These are phyloP conservation scores for Megaceryle maxima DNA, from an alignment of 2,113 vertebrate species.

Conservation along the genomic window DNA sequence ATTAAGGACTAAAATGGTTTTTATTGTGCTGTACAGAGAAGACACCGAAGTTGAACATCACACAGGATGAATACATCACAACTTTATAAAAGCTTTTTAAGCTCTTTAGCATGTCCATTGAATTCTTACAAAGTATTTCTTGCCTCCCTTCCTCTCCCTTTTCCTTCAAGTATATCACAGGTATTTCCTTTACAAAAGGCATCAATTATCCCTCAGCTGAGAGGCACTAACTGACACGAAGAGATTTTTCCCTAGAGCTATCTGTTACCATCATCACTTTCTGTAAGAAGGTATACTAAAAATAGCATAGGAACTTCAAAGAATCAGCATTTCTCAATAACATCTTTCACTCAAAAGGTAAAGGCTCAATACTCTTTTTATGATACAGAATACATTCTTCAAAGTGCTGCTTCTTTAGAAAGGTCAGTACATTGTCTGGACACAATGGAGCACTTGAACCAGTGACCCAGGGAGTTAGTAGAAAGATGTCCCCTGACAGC, in stretches of 20 bases:
- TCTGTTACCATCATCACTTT: background rate
- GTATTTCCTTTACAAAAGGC: slow-evolving; percentile 72
- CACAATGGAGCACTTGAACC: slow-evolving; percentile 41
- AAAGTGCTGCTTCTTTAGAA: slow-evolving; percentile 16
- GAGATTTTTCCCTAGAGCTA: background rate
- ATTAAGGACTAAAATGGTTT: background rate
- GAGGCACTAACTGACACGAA: background rate
- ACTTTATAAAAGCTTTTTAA: slow-evolving; percentile 64
- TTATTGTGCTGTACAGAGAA: slow-evolving; percentile 47
- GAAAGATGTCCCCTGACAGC: background rate
- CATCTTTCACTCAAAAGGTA: slow-evolving; percentile 11
- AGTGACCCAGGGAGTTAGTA: slow-evolving; percentile 1
- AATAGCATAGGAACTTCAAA: background rate
- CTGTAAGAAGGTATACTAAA: background rate
- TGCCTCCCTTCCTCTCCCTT: background rate
- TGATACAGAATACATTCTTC: slow-evolving; percentile 40
- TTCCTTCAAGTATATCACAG: background rate
- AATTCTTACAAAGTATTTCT: background rate
- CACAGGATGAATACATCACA: slow-evolving; percentile 48
- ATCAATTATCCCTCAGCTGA: slow-evolving; percentile 30
- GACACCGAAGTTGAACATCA: slow-evolving; percentile 8
- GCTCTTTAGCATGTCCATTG: background rate
- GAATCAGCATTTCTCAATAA: background rate
- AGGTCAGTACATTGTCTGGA: background rate
- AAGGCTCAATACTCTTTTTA: slow-evolving; percentile 1